Evolutionary conservation across 2,113 vertebrate genomes (phyloP), one percentile per base, ranked within the genome.

Genomic region (Solenodon paradoxus): DNA sequence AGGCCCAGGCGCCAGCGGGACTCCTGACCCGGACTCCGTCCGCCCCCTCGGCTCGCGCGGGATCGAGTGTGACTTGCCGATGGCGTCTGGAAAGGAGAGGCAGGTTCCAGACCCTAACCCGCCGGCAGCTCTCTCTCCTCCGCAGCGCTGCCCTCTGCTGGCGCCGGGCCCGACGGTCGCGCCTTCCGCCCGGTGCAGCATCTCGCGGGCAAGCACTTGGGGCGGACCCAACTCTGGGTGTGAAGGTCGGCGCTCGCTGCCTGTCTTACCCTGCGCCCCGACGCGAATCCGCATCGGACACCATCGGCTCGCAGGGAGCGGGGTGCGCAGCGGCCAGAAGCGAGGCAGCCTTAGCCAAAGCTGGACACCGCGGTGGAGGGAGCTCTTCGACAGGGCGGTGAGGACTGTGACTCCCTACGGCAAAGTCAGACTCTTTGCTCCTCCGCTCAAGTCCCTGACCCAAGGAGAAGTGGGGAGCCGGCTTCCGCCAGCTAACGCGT

Each of bases 121-220:
- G 7, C 3, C 0, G 32, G 69, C 66, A 19, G 59, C 32, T 6
- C 61, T 30, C 6, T 32, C 40, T 81, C 30, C 89, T 96, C 93
- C 42, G 81, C 95, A 79, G 94, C 69, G 79, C 97, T 83, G 96
- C 97, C 97, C 97, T 96, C 96, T 97, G 92, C 94, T 94, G 95
- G 96, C 68, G 20, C 45, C 40, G 5, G n/a, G 92, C 88, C 59
- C 82, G 75, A 28, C 57, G 19, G 69, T 80, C 55, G 84, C 4
- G 24, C 35, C 75, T 57, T 24, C 49, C 17, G 40, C 80, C 66
- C 2, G 5, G 11, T 11, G 61, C 38, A 16, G 32, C 63, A 47
- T 30, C 22, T 42, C 53, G n/a, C 2, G 30, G 71, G 12, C 61
- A 1, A 28, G 35, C 61, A 7, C 35, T 20, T 3, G 1, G 2